A percentile compares a stretch with the other conserved stretches of the same genome.
Conservation (phyloP, 2,113 vertebrate genomes). For the Cyprinodon brontotheroides region DNA sequence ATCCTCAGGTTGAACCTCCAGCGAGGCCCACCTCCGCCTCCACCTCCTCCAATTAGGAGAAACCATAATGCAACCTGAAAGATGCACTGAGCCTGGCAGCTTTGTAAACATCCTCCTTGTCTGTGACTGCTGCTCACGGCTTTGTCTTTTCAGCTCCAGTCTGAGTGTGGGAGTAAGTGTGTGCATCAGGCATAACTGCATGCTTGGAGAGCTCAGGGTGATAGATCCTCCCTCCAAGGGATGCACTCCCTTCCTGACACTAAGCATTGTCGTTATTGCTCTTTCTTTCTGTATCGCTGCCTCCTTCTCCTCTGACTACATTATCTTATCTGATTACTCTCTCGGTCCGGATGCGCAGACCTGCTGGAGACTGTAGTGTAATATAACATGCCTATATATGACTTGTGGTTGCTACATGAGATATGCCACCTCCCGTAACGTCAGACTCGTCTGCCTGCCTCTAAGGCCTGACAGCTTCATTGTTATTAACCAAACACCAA, state of each 20-base stretch:
- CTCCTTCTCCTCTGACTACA: slow-evolving; percentile 64
- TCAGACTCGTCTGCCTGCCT: slow-evolving; percentile 66
- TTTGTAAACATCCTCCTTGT: slow-evolving; percentile 71
- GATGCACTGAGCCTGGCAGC: slow-evolving; percentile 62
- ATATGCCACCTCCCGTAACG: slow-evolving; percentile 69
- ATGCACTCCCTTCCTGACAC: slow-evolving; percentile 59
- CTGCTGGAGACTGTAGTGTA: slow-evolving; percentile 76
- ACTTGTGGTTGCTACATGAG: slow-evolving; percentile 79
- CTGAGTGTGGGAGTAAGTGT: slow-evolving; percentile 34
- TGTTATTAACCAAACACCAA: slow-evolving; percentile 62
- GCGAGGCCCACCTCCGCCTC: slow-evolving; percentile 67
- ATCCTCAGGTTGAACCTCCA: slow-evolving; percentile 71
- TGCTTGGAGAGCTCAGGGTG: slow-evolving; percentile 43
- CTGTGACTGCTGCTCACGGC: slow-evolving; percentile 31
- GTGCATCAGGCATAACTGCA: slow-evolving; percentile 41
- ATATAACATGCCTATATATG: slow-evolving; percentile 76
- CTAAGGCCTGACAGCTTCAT: slow-evolving; percentile 68
- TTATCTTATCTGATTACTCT: slow-evolving; percentile 79
- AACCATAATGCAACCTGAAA: slow-evolving; percentile 69
- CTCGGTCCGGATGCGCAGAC: slow-evolving; percentile 64
- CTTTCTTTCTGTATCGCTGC: slow-evolving; percentile 30
- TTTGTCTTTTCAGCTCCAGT: slow-evolving; percentile 39
- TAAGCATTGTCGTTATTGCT: slow-evolving; percentile 62
- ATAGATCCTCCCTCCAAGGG: slow-evolving; percentile 56
- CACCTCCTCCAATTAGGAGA: slow-evolving; percentile 74